Evolutionary conservation across 2,113 vertebrate species (phyloP).

Genomic region (Calonectris borealis): DNA sequence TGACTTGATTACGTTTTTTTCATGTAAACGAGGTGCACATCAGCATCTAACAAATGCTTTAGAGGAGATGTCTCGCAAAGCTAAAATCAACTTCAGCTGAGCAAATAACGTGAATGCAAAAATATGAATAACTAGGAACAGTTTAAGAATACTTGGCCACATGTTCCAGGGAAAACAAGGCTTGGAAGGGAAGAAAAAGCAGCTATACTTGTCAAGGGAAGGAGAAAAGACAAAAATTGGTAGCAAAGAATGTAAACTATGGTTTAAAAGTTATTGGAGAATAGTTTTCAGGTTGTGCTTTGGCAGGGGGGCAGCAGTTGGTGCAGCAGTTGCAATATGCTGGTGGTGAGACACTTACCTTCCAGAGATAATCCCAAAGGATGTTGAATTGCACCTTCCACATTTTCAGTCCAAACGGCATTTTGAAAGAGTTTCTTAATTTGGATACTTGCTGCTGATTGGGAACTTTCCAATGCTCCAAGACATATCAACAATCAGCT

Average conservation of each 20-base stretch:
- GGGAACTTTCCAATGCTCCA: no score
- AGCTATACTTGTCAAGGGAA: no score
- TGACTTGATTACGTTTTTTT: fast-evolving
- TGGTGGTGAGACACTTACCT: background rate
- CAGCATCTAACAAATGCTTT: background rate
- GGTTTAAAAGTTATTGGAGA: background rate
- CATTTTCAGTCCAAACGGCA: background rate
- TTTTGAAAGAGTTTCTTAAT: background rate
- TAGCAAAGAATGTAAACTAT: background rate
- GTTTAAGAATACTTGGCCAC: background rate
- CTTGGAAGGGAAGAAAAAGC: background rate
- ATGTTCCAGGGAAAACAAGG: background rate
- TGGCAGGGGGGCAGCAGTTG: background rate
- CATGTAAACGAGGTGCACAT: background rate
- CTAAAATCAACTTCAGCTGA: background rate
- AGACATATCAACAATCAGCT: no score
- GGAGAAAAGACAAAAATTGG: background rate
- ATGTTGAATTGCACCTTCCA: fast-evolving
- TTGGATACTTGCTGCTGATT: background rate
- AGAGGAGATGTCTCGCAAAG: background rate
- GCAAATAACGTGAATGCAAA: background rate
- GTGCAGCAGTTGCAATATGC: fast-evolving
- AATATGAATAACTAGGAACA: background rate
- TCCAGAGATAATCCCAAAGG: background rate
- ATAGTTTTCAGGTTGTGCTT: background rate